Evolutionary conservation across 2,113 vertebrate species (phyloP).

Genomic region (Stomatorhinus ivindoensis): DNA sequence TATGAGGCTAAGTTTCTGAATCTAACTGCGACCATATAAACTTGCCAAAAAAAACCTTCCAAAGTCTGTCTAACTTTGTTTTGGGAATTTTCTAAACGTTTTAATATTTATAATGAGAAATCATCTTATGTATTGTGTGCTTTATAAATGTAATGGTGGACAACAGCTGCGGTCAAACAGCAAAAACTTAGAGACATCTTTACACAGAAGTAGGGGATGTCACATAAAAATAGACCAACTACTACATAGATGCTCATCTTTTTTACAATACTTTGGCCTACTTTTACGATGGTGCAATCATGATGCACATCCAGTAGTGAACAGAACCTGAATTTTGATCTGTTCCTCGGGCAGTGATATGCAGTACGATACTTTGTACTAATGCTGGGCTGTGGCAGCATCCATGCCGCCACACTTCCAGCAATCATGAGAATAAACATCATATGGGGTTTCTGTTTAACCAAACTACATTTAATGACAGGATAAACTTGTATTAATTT

Average conservation of each 20-base stretch:
- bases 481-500: not conserved
- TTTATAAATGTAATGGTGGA: not conserved
- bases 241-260: not conserved
- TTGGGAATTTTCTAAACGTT: not conserved
- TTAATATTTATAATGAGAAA: not conserved
- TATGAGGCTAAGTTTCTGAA: conserved; percentile 63
- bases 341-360: not conserved
- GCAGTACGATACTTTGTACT: not conserved
- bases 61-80: conserved; percentile 33
- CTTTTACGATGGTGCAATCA: not conserved
- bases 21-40: conserved; percentile 59
- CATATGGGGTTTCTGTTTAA: not conserved
- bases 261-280: not conserved
- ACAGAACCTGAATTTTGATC: not conserved
- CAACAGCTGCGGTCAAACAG: not conserved
- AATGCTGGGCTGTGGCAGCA: not conserved
- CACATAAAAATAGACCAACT: not conserved
- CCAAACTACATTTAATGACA: not conserved
- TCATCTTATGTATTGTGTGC: not conserved
- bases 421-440: not conserved
- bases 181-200: not conserved
- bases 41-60: conserved; percentile 49
- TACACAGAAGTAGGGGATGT: not conserved
- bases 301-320: not conserved
- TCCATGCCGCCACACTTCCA: not conserved